Percentiles rank a stretch among this genome's conserved stretches.
These are phyloP conservation scores for Ginglymostoma cirratum DNA, from an alignment of 2,113 vertebrate genomes.

Conservation along the genomic window DNA sequence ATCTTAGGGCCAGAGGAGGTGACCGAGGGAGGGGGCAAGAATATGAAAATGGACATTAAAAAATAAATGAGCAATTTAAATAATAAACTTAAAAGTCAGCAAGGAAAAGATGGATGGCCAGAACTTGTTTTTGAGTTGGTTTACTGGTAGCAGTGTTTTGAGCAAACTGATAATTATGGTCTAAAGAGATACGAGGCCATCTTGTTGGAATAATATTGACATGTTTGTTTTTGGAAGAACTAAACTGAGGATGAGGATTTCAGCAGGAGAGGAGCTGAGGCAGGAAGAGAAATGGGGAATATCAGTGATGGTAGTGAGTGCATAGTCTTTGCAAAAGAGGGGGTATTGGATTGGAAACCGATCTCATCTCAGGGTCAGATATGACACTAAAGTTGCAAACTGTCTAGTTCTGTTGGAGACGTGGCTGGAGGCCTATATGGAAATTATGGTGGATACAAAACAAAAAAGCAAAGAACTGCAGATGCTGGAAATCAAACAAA, in stretches of 20 bases:
- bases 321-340: too few species aligned
- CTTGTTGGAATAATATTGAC: not conserved
- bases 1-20: not conserved
- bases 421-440: too few species aligned
- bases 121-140: not conserved
- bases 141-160: not conserved
- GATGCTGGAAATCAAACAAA: too few species aligned
- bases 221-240: not conserved
- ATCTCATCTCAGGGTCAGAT: too few species aligned
- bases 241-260: not conserved
- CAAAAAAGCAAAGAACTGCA: too few species aligned
- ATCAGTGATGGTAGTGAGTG: not conserved
- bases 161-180: not conserved
- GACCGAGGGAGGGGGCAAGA: not conserved
- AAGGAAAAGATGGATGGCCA: not conserved
- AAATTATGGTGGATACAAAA: too few species aligned
- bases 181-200: not conserved
- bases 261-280: not conserved
- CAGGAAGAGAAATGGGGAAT: not conserved
- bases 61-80: not conserved
- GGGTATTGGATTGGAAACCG: too few species aligned
- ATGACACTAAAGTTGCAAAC: too few species aligned
- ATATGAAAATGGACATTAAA: not conserved
- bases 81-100: not conserved
- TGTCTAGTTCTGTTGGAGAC: too few species aligned